Evolutionary conservation across 2,113 vertebrate genomes (phyloP).

Genomic region (Platichthys flesus): DNA sequence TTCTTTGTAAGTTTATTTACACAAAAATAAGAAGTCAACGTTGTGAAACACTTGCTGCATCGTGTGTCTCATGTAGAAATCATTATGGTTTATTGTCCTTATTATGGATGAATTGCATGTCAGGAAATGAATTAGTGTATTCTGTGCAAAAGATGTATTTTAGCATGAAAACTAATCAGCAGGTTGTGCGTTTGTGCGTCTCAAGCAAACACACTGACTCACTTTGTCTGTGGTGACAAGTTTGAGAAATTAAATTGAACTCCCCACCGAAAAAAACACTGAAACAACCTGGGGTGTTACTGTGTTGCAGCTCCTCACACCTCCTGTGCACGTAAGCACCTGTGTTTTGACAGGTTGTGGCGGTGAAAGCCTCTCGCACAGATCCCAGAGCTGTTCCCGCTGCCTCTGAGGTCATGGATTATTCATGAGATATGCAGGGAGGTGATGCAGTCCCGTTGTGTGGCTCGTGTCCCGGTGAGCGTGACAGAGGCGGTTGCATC

Average conservation of each 20-base stretch:
- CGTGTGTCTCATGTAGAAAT: no score
- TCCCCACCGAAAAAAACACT: not conserved
- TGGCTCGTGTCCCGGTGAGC: constrained; percentile 23
- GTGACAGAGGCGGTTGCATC: constrained; percentile 45
- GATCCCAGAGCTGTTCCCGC: constrained; percentile 28
- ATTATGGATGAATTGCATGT: no score
- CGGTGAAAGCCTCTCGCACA: constrained; percentile 40
- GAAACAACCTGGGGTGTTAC: not conserved
- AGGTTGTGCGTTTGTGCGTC: not conserved
- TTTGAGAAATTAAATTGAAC: not conserved
- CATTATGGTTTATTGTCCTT: no score
- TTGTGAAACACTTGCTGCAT: no score
- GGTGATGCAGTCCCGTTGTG: constrained; percentile 39
- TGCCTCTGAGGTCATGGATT: constrained; percentile 66
- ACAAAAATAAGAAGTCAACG: no score
- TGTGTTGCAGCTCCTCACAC: constrained; percentile 18
- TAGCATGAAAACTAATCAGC: not conserved
- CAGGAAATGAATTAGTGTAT: not conserved
- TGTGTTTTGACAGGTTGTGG: constrained; percentile 61
- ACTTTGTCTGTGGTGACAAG: constrained; percentile 3
- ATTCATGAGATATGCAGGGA: constrained; percentile 57
- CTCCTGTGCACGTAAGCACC: constrained; percentile 42
- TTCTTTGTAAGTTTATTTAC: no score
- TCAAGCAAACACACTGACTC: not conserved
- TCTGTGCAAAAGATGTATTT: not conserved